Evolutionary conservation across 2,113 vertebrate genomes (phyloP).

Genomic region (Perca schrenkii): DNA sequence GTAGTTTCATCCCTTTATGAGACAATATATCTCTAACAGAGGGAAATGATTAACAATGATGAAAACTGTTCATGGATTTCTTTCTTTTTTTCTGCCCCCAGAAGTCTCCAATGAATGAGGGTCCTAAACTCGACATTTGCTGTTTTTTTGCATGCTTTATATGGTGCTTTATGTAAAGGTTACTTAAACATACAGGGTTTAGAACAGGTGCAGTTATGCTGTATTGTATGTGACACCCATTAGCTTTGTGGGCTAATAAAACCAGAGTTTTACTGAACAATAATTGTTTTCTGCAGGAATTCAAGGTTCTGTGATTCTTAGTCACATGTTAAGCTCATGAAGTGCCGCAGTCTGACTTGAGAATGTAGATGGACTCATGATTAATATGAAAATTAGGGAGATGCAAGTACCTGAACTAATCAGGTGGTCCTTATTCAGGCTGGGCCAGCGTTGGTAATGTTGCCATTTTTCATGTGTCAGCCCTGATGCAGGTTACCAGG

Average conservation of each 20-base stretch:
- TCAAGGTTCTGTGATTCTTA: conserved; percentile 90
- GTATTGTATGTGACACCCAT: conserved; percentile 27
- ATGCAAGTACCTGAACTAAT: conserved; percentile 99
- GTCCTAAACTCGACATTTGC: conserved; percentile 26
- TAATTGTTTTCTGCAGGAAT: conserved; percentile 89
- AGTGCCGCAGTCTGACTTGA: conserved; percentile 87
- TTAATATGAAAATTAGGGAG: conserved; percentile 98
- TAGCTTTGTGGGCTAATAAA: conserved; percentile 72
- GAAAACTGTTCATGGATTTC: conserved; percentile 83
- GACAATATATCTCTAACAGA: conserved; percentile 95
- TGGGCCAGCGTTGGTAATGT: conserved; percentile 94
- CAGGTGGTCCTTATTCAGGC: conserved; percentile 96
- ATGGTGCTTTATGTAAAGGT: conserved; percentile 63
- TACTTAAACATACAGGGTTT: conserved; percentile 60
- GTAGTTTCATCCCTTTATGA: conserved; percentile 92
- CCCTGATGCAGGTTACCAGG: conserved; percentile 89
- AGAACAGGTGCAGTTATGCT: conserved; percentile 14
- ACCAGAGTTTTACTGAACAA: conserved; percentile 76
- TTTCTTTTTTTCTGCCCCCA: conserved; percentile 54
- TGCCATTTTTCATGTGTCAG: conserved; percentile 98
- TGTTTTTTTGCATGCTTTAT: conserved; percentile 51
- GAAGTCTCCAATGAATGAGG: conserved; percentile 54
- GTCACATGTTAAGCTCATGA: conserved; percentile 89
- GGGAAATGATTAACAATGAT: conserved; percentile 92
- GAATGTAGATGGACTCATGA: conserved; percentile 91